Base-by-base conservation (phyloP, 2,888 invertebrate species). In the Trachelus iudaicus region DNA sequence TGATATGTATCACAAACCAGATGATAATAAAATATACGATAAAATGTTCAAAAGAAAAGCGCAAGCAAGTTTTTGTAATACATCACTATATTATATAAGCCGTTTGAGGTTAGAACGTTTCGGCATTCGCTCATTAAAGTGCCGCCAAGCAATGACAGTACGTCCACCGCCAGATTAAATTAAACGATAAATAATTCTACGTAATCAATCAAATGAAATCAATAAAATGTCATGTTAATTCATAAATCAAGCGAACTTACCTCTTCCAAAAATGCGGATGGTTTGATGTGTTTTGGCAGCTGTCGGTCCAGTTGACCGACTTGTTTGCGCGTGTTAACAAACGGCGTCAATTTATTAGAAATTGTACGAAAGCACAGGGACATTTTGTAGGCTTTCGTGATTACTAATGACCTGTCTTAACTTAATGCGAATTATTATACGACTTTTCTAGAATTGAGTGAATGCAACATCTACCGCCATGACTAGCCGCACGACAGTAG, bases 311-410 rank as follows among this genome's bases (percentile, higher is more conserved):
- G 89, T 84, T 93, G 93, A 87, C 92, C 92, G 79, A 93, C 90
- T 89, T 93, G 93, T 88, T 90, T 94, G 91, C 93, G 93, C 35
- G 93, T 92, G 77, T 93, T 92, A 87, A 93, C 92, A 80, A 93
- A 92, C 69, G 93, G 93, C 82, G 93, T 90, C 84, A 94, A 91
- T 92, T 93, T 94, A 85, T 92, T 92, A n/a, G 94, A 92, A 82
- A 94, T 89, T 71, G 93, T 92, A 83, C 94, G 93, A 86, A 94
- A 91, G 85, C 93, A 94, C 86, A 93, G 92, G 85, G 94, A 93
- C 94, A 94, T 94, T 87, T 90, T 87, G 77, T 40, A 31, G 71
- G 30, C 30, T 31, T 15, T 31, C 33, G 31, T 15, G 15, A 30
- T 71, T 71, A 71, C 4, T 34, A 34, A 30, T 15, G 34, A 71